Percentiles rank a stretch among this genome's conserved stretches.
Evolutionary conservation across 2,797 vertebrate genomes (phyloP).

Genomic region (Kryptolebias ocellatus): DNA sequence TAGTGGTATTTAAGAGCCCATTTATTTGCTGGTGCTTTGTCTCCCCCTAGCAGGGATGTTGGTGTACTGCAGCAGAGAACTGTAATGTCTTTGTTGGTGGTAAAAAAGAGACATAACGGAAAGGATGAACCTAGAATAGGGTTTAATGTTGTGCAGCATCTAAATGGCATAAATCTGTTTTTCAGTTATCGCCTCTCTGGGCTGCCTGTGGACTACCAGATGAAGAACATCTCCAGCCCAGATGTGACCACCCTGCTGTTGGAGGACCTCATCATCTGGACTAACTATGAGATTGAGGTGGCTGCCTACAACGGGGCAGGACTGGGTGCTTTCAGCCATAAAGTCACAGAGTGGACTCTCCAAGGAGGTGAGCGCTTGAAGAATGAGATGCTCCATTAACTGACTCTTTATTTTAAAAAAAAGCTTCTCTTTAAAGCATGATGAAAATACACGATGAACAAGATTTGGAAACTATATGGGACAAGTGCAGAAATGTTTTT

Average conservation of each 20-base stretch:
- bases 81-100: neutral
- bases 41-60: conserved; percentile 68
- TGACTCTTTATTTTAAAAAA: neutral
- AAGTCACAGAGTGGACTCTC: conserved; percentile 96
- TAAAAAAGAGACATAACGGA: too few relatives aligned
- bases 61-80: conserved; percentile 39
- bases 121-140: neutral
- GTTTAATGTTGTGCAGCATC: neutral
- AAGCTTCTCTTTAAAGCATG: neutral
- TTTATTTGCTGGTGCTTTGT: conserved; percentile 67
- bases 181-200: conserved; percentile 93
- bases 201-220: conserved; percentile 93
- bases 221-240: conserved; percentile 93
- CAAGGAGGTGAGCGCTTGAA: conserved; percentile 88
- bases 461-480: too few relatives aligned
- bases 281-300: conserved; percentile 98
- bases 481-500: too few relatives aligned
- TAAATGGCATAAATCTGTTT: neutral
- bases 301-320: conserved; percentile 95
- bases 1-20: conserved; percentile 26
- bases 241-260: conserved; percentile 93
- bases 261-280: conserved; percentile 99
- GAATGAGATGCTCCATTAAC: neutral
- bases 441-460: too few relatives aligned
- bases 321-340: conserved; percentile 92